Base-by-base conservation (phyloP, 2,888 invertebrate species). In the Anthophora plumipes region DNA sequence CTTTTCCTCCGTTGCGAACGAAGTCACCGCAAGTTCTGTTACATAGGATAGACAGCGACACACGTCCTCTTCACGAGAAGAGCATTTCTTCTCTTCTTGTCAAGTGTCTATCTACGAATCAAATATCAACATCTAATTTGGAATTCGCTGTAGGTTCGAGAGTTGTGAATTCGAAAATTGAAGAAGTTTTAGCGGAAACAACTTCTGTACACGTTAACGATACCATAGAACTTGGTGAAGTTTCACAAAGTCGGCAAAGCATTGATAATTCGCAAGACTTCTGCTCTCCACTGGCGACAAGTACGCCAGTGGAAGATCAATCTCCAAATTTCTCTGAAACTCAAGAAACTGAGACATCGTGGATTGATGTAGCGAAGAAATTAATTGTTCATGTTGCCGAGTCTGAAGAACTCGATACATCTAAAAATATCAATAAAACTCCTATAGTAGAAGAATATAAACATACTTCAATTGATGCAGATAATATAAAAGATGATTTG, bases 291-390 rank as follows among this genome's bases (percentile, higher is more conserved):
- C 25, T 68, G 5, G 81, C 81, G 5, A 80, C 71, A 0, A 76
- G 75, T n/a, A 81, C 75, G 2, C 81, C 81, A 5, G 48, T 64
- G 11, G 81, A 82, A 41, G 41, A 8, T 50, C 68, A 8, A 39
- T 22, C 68, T 12, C 64, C 69, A 0, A 69, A 69, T 39, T 69
- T 73, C 20, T 9, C 43, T 0, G 50, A 66, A 11, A 17, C 1
- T 60, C 41, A 54, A 22, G 20, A 25, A 17, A 5, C 12, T 7
- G 41, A 64, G 8, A 20, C 50, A n/a, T 25, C 46, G 0, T 20
- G 57, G 7, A 54, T 39, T 17, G 48, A 55, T 5, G 17, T n/a
- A 5, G 37, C 7, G 5, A 25, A 48, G 8, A 55, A 78, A 66
- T 43, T 52, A 17, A 52, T 3, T n/a, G 37, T 46, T 41, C 41